These are phyloP conservation scores for Aphelocoma californica DNA, from an alignment of 2,797 vertebrate genomes.

Conservation along the genomic window DNA sequence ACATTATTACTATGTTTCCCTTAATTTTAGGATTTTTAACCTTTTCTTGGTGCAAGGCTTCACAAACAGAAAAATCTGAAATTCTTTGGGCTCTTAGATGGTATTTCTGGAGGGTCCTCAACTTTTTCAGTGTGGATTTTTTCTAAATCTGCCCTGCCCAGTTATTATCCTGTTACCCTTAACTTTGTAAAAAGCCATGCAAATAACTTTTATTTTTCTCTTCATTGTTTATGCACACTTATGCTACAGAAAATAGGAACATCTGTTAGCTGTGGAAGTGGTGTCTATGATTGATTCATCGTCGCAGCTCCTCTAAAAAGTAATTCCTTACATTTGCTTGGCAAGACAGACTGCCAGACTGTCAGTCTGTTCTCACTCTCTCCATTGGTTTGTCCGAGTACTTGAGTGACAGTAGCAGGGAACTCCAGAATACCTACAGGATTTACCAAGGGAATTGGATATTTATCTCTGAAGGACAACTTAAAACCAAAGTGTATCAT, in stretches of 20 bases:
- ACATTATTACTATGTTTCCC: slow-evolving; percentile 3
- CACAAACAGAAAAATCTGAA: background rate
- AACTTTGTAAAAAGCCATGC: background rate
- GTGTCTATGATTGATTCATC: background rate
- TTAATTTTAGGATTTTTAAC: slow-evolving; percentile 24
- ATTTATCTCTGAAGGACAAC: background rate
- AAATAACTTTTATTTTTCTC: background rate
- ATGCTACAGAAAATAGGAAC: slow-evolving; percentile 5
- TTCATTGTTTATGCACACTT: background rate
- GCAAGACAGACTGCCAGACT: background rate
- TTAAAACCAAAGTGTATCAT: background rate
- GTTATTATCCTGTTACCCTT: background rate
- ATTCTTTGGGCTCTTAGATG: background rate
- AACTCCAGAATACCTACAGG: background rate
- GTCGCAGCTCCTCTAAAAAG: background rate
- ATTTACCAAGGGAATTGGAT: background rate
- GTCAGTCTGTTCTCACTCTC: background rate
- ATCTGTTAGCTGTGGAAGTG: slow-evolving; percentile 20
- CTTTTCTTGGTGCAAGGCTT: background rate
- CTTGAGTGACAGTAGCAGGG: background rate
- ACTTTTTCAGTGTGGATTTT: background rate
- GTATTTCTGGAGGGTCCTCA: background rate
- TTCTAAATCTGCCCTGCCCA: background rate
- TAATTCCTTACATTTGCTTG: background rate
- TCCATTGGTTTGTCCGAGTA: background rate